Evolutionary conservation across 1,140 invertebrate genomes (phyloP), one percentile per base, ranked within the genome.

Genomic region (Bombyx mori): DNA sequence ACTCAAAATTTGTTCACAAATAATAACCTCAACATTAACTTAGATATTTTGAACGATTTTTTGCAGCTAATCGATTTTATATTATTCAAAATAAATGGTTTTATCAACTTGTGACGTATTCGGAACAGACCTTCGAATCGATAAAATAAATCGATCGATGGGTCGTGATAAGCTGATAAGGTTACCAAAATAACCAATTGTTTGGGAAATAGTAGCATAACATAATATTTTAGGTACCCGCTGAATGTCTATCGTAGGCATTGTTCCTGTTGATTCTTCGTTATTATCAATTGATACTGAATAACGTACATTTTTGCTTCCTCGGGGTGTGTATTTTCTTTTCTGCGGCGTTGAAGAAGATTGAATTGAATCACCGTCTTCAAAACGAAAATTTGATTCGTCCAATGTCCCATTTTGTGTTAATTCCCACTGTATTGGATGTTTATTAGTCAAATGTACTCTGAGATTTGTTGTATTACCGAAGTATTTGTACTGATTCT

Each of bases 391-490:
- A 43, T 69, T 65, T 3, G 69, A 57, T 6, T 82, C 74, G 26
- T 82, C 76, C 18, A 82, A 60, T n/a, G 66, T 75, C 18, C 72
- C 76, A 63, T 75, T 86, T 58, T 85, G 79, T 43, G 75, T 59
- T 47, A 87, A 64, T 56, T 85, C 82, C 84, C 84, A 87, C 53
- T 87, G 82, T 60, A 87, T 73, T 6, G 82, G 82, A 70, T 87
- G 84, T 56, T 84, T 85, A 45, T 75, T 75, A 43, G 75, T 71
- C 56, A 87, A 66, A 75, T 87, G 84, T 9, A 72, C 64, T 69
- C 82, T 69, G 47, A 87, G 65, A 57, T 87, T 87, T 12, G 83
- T 87, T 18, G 83, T 87, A 64, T 85, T 87, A 42, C 83, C 83
- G 53, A 84, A 87, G 67, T 75, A 87, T 62, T 86, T 86, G 61